Evolutionary conservation across 2,113 vertebrate genomes (phyloP).

Genomic region (Nothobranchius kuhntae): DNA sequence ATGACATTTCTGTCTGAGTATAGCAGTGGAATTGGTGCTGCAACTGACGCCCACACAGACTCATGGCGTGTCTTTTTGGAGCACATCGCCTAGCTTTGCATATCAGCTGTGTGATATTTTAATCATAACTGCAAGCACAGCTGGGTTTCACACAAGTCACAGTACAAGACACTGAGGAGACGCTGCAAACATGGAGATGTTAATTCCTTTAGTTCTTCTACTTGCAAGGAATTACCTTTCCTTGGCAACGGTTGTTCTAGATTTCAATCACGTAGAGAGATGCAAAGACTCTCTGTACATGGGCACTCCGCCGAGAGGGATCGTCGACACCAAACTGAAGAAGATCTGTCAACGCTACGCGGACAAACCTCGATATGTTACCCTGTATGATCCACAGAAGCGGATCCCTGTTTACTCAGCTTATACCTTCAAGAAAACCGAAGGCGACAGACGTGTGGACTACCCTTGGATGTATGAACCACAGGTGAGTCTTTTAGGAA

Average conservation of each 20-base stretch:
- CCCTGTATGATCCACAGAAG: conserved; percentile 70
- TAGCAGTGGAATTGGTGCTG: not conserved
- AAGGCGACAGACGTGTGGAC: conserved; percentile 71
- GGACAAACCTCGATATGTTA: conserved; percentile 71
- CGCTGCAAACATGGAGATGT: conserved; percentile 17
- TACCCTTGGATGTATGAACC: conserved; percentile 79
- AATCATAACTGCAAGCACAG: conserved; percentile 23
- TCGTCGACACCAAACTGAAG: conserved; percentile 46
- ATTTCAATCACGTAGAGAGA: conserved; percentile 73
- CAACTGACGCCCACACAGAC: not conserved
- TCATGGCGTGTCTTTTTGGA: not conserved
- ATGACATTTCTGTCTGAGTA: too few species aligned
- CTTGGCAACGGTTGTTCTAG: conserved; percentile 57
- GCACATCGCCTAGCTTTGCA: conserved; percentile 39
- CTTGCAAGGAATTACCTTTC: conserved; percentile 1
- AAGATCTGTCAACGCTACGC: conserved; percentile 76
- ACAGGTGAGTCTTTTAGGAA: conserved; percentile 58
- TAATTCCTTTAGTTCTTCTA: not conserved
- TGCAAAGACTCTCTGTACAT: conserved; percentile 78
- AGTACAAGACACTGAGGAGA: conserved; percentile 14
- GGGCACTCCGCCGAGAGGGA: conserved; percentile 72
- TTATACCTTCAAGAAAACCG: conserved; percentile 77
- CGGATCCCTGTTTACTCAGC: conserved; percentile 76
- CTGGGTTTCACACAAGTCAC: not conserved
- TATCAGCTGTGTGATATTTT: conserved; percentile 54